phyloP scores from a whole-genome alignment of 2,888 invertebrate genomes.

The Athalia rosae region DNA sequence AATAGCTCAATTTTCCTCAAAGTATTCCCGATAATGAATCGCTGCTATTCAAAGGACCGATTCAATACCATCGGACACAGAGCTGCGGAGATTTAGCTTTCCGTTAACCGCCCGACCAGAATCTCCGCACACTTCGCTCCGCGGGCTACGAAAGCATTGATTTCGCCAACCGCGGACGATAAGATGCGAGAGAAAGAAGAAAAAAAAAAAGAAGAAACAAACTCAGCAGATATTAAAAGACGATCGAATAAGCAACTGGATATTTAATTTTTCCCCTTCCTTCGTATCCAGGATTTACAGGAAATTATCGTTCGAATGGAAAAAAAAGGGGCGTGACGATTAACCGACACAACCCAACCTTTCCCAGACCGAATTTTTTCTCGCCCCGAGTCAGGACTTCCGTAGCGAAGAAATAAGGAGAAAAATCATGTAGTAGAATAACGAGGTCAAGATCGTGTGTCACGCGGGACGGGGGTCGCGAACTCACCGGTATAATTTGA shows the following conservation, averaged over 20 bases:
- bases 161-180: neutral
- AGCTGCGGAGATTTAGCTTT: neutral
- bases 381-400: too few species aligned
- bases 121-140: slow-evolving; percentile 1
- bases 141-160: neutral
- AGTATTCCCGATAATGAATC: slow-evolving; percentile 40
- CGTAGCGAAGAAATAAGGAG: neutral
- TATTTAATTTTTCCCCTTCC: neutral
- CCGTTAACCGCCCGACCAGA: too few species aligned
- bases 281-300: neutral
- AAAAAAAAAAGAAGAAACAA: too few species aligned
- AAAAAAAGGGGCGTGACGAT: too few species aligned
- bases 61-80: slow-evolving; percentile 26
- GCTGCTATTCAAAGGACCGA: slow-evolving; percentile 39
- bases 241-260: too few species aligned
- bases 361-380: too few species aligned
- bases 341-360: too few species aligned
- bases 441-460: too few species aligned
- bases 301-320: neutral
- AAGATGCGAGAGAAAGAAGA: too few species aligned
- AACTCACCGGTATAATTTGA: neutral
- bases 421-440: too few species aligned
- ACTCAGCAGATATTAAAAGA: too few species aligned
- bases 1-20: slow-evolving; percentile 22
- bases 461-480: neutral